A percentile compares a stretch with the other conserved stretches of the same genome.
Evolutionary conservation across 2,888 invertebrate species (phyloP).

Genomic region (Urechis unicinctus): DNA sequence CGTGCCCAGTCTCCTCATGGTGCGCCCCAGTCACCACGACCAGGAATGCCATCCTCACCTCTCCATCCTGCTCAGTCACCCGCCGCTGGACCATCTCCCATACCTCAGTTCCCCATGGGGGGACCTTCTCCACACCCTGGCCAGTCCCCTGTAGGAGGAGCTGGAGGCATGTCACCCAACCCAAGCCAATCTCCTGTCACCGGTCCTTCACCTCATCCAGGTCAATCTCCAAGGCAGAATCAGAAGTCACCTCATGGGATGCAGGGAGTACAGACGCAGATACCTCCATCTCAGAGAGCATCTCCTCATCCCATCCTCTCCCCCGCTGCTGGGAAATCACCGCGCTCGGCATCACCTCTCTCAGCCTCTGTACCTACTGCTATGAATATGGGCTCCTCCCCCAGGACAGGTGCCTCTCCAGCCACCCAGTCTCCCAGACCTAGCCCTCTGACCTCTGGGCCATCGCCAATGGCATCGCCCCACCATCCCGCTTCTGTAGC

Average conservation of each 20-base stretch:
- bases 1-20: neutral
- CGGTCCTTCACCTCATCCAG: slow-evolving; percentile 2
- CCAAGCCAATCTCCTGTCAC: neutral
- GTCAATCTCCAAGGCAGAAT: neutral
- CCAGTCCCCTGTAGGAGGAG: slow-evolving; percentile 15
- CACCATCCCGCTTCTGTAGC: no score
- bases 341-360: no score
- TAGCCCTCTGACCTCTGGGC: neutral
- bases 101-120: slow-evolving; percentile 43
- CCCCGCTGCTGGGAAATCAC: neutral
- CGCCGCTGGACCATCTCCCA: neutral
- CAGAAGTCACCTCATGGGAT: neutral
- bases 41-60: neutral
- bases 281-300: neutral
- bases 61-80: neutral
- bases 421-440: no score
- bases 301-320: slow-evolving; percentile 6
- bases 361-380: no score
- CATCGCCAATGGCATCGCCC: slow-evolving; percentile 5
- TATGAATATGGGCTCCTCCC: no score
- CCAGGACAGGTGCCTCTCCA: no score
- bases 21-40: slow-evolving; percentile 1
- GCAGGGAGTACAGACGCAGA: neutral
- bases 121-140: slow-evolving; percentile 30
- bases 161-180: slow-evolving; percentile 5